Percentiles rank a stretch among this genome's conserved stretches.
phyloP scores from a whole-genome alignment of 2,113 vertebrate genomes.

The Sigmodon hispidus region DNA sequence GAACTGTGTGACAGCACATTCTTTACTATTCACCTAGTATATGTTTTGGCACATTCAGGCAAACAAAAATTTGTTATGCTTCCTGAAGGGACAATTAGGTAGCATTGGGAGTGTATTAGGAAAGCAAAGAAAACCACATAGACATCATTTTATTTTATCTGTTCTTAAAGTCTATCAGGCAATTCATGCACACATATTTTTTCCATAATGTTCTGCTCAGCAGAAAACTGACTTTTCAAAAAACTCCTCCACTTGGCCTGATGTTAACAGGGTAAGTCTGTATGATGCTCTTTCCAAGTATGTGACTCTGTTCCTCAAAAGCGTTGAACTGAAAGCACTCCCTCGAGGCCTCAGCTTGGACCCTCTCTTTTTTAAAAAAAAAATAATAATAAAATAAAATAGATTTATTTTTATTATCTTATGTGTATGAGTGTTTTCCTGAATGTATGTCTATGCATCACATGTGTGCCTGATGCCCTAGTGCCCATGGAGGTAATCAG shows the following conservation, averaged over 20 bases:
- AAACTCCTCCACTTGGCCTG: constrained; percentile 23
- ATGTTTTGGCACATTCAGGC: constrained; percentile 45
- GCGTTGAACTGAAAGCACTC: constrained; percentile 35
- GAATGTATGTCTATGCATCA: neutral
- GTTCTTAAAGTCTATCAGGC: neutral
- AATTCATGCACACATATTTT: neutral
- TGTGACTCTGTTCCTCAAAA: constrained; percentile 56
- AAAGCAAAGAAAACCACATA: constrained; percentile 26
- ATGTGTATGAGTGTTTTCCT: neutral
- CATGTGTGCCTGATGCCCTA: neutral
- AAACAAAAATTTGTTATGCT: constrained; percentile 51
- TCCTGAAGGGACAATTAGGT: neutral
- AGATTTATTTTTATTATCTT: neutral
- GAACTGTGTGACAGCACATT: constrained; percentile 34
- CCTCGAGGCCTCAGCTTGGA: constrained; percentile 42
- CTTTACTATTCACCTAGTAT: constrained; percentile 36
- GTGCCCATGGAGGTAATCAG: neutral
- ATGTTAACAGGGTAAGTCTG: constrained; percentile 19
- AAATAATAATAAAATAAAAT: no score
- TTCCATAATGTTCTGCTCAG: neutral
- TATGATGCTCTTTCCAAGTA: constrained; percentile 47
- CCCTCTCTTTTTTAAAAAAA: neutral
- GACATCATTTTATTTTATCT: constrained; percentile 32
- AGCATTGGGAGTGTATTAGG: neutral
- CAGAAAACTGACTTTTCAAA: constrained; percentile 11